A percentile compares a stretch with the other conserved stretches of the same genome.
These are phyloP conservation scores for Acleris sparsana DNA, from an alignment of 2,888 invertebrate species.

Conservation along the genomic window DNA sequence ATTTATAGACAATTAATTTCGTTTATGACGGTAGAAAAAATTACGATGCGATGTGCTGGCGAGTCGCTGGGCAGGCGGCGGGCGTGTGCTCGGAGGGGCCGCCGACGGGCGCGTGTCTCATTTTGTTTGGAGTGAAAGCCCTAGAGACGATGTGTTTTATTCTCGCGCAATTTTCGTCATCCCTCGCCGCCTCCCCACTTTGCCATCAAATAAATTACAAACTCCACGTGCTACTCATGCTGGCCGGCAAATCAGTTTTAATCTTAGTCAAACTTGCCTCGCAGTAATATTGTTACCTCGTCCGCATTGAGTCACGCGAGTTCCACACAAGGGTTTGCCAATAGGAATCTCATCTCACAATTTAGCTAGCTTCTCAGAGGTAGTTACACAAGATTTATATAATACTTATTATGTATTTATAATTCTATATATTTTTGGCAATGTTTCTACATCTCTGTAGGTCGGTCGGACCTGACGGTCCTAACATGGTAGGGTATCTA, in stretches of 20 bases:
- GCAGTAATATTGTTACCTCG: slow-evolving; percentile 8
- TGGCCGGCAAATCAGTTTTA: slow-evolving; percentile 23
- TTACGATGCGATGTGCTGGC: slow-evolving; percentile 14
- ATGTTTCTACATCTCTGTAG: too few relatives aligned
- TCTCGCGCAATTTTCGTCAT: slow-evolving; percentile 77
- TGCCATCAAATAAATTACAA: slow-evolving; percentile 50
- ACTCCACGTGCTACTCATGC: slow-evolving; percentile 46
- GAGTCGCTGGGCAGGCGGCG: slow-evolving; percentile 49
- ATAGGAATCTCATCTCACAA: slow-evolving; percentile 11
- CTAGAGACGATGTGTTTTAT: slow-evolving; percentile 74
- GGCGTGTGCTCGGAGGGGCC: slow-evolving; percentile 55
- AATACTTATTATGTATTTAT: too few relatives aligned
- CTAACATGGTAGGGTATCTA: too few relatives aligned
- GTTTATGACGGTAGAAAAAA: slow-evolving; percentile 5
- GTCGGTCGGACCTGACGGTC: too few relatives aligned
- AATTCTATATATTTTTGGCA: too few relatives aligned
- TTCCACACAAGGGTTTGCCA: slow-evolving; percentile 9
- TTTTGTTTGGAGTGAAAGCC: slow-evolving; percentile 81
- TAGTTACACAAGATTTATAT: too few relatives aligned
- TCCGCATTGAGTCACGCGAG: slow-evolving; percentile 46
- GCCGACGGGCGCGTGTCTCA: slow-evolving; percentile 64
- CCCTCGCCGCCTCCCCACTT: slow-evolving; percentile 69
- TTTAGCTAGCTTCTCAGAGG: neutral
- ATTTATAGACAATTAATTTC: neutral
- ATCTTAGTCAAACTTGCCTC: slow-evolving; percentile 22